Percentiles rank a stretch among this genome's conserved stretches.
Conservation (phyloP, 2,888 invertebrate genomes). For the Tridacna gigas region DNA sequence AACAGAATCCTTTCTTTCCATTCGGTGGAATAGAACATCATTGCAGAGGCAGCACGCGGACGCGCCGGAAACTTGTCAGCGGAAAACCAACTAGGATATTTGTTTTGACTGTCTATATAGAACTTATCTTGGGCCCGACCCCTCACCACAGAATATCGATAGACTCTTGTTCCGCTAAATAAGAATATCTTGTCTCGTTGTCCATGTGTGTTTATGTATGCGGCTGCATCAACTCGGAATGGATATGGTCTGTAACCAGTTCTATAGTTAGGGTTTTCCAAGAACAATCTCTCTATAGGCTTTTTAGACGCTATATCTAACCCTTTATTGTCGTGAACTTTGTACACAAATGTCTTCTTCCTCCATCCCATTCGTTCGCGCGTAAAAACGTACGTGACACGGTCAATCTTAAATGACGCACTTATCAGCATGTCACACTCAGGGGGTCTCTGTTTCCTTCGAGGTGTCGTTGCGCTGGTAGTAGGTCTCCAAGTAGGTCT, state of each 20-base stretch:
- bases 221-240: constrained; percentile 55
- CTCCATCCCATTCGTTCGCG: constrained; percentile 9
- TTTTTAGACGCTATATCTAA: constrained; percentile 27
- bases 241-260: constrained; percentile 33
- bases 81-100: constrained; percentile 57
- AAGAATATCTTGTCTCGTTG: constrained; percentile 27
- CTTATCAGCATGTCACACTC: constrained; percentile 42
- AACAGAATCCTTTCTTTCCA: constrained; percentile 53
- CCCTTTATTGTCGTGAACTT: constrained; percentile 24
- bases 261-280: not conserved
- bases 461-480: too few species aligned
- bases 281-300: constrained; percentile 41
- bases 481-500: too few species aligned
- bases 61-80: constrained; percentile 57
- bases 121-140: not conserved
- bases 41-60: constrained; percentile 54
- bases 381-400: constrained; percentile 39
- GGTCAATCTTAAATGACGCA: constrained; percentile 39
- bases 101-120: constrained; percentile 20
- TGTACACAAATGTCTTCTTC: constrained; percentile 43
- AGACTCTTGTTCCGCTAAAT: constrained; percentile 50
- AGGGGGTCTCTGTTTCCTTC: constrained; percentile 3
- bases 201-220: constrained; percentile 38
- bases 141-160: constrained; percentile 30
- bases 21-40: constrained; percentile 34